Base-by-base conservation (phyloP, 92 coral and sea anemone genomes). In the Umimayanthus chanpuru region DNA sequence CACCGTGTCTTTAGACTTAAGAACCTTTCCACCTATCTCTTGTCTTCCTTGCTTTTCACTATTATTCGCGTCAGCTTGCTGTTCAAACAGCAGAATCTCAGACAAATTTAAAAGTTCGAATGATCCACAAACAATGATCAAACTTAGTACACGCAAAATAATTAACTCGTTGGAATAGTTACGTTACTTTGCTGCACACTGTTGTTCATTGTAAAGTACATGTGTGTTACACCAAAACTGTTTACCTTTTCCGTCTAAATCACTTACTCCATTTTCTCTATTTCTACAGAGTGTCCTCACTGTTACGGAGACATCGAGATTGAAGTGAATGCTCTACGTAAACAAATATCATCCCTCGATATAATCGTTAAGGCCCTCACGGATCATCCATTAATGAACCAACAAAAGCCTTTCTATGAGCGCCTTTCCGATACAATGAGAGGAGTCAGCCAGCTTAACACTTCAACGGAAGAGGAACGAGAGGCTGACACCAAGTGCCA, bases 271-370 rank as follows among this genome's bases (percentile, higher is more conserved):
- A 15, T 53, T 75, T 36, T 64, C 6, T 36, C 11, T 77, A 29
- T 66, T 14, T 16, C n/a, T 18, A 10, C 89, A 96, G 98, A 93
- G 79, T 96, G 98, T 74, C 89, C 98, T 10, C 86, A 92, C 0
- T 96, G 98, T 55, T 96, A 93, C 86, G 91, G 92, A 21, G 90
- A 87, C 67, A 76, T 96, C 21, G 93, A 94, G 85, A 90, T 85
- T 25, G 98, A 96, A 26, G 93, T 93, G 30, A 90, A 81, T 82
- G 43, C 49, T 64, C 82, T 96, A 26, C 96, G 98, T 49, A 73
- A 91, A 56, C 89, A 92, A 67, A 82, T 92, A 85, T 8, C 91
- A 23, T 79, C 78, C 40, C 78, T 93, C 36, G 81, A 77, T 18
- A 74, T 70, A 44, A 81, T 86, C 32, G 82, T 93, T 21, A 32